Conservation (phyloP, 2,888 invertebrate genomes). For the Xanthia togata region DNA sequence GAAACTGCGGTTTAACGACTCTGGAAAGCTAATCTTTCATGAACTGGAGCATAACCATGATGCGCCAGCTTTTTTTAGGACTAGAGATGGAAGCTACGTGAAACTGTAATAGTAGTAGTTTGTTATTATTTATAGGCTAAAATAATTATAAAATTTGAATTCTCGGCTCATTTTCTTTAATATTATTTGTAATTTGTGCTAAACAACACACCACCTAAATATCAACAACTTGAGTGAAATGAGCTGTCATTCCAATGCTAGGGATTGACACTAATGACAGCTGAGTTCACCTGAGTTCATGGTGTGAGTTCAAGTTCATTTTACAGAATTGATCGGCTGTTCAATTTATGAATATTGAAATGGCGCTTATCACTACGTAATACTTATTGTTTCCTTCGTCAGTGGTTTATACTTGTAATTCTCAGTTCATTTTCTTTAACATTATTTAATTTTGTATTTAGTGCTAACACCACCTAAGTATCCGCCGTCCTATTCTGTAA, state of each 20-base stretch:
- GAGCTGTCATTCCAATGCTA: not conserved
- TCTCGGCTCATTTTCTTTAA: not conserved
- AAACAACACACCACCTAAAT: no score
- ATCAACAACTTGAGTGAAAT: not conserved
- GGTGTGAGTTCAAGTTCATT: not conserved
- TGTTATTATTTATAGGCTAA: not conserved
- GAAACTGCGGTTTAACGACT: constrained; percentile 73
- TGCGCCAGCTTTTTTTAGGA: constrained; percentile 68
- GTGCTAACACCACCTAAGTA: no score
- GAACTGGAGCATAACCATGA: constrained; percentile 75
- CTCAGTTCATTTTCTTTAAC: not conserved
- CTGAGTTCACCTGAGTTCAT: no score
- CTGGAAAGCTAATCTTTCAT: constrained; percentile 70
- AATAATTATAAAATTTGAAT: not conserved
- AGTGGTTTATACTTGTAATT: not conserved
- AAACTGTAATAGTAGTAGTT: constrained; percentile 43
- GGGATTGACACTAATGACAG: not conserved
- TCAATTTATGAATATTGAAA: not conserved
- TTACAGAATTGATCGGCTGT: not conserved
- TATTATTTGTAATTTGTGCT: not conserved
- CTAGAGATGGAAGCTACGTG: constrained; percentile 63
- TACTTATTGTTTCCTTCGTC: no score
- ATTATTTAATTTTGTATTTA: not conserved
- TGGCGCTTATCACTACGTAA: no score
- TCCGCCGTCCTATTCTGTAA: no score